A percentile compares a stretch with the other conserved stretches of the same genome.
Evolutionary conservation across 1,140 invertebrate species (phyloP).

Genomic region (Heliothis virescens): DNA sequence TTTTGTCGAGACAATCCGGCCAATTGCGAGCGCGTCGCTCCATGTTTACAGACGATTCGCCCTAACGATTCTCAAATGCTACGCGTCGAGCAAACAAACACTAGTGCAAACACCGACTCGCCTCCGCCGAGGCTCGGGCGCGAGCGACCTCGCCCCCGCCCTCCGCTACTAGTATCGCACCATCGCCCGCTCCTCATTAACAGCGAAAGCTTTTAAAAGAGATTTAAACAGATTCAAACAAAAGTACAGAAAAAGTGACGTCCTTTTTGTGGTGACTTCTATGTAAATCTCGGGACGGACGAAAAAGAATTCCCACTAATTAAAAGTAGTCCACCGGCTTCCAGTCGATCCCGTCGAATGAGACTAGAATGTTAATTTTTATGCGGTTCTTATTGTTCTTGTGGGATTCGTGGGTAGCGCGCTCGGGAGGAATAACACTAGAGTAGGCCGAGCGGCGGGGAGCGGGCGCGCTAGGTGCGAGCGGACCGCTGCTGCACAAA

Average conservation of each 20-base stretch:
- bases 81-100: slow-evolving; percentile 81
- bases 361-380: slow-evolving; percentile 69
- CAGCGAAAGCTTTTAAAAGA: slow-evolving; percentile 78
- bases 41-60: slow-evolving; percentile 81
- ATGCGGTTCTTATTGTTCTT: slow-evolving; percentile 60
- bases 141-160: slow-evolving; percentile 38
- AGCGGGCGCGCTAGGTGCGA: slow-evolving; percentile 51
- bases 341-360: slow-evolving; percentile 64
- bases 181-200: slow-evolving; percentile 78
- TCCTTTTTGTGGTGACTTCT: slow-evolving; percentile 77
- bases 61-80: slow-evolving; percentile 84
- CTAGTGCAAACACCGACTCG: slow-evolving; percentile 74
- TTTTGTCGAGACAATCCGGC: slow-evolving; percentile 78
- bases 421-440: slow-evolving; percentile 58
- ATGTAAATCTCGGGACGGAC: slow-evolving; percentile 72
- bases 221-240: slow-evolving; percentile 80
- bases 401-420: slow-evolving; percentile 60
- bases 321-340: slow-evolving; percentile 71
- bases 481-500: slow-evolving; percentile 71
- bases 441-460: slow-evolving; percentile 51
- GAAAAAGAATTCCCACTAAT: slow-evolving; percentile 75
- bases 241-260: slow-evolving; percentile 78
- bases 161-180: slow-evolving; percentile 58
- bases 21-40: slow-evolving; percentile 76
- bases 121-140: slow-evolving; percentile 50